Evolutionary conservation across 2,113 vertebrate species (phyloP).

Genomic region (Menura novaehollandiae): DNA sequence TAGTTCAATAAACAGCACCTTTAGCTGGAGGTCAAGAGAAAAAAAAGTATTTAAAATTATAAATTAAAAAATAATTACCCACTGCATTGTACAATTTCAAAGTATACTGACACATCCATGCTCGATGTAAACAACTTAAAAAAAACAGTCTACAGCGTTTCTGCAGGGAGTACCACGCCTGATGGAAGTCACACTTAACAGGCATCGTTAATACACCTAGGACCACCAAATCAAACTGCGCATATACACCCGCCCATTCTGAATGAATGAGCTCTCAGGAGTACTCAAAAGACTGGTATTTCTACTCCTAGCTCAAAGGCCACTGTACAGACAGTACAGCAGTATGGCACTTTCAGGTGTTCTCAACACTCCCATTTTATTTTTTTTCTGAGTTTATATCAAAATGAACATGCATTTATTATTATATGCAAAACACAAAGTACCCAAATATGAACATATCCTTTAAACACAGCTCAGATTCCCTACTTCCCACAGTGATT

Average conservation of each 20-base stretch:
- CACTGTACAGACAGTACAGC: neutral
- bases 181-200: neutral
- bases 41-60: neutral
- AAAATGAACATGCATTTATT: neutral
- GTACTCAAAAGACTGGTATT: neutral
- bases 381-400: neutral
- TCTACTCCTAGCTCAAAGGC: neutral
- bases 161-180: neutral
- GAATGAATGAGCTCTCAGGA: neutral
- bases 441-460: neutral
- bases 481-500: neutral
- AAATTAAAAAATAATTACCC: neutral
- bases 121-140: neutral
- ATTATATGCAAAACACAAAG: neutral
- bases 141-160: neutral
- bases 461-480: neutral
- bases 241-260: neutral
- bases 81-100: neutral
- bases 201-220: neutral
- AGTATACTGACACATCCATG: neutral
- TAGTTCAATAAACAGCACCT: neutral
- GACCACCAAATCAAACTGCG: neutral
- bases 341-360: neutral
- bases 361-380: neutral
- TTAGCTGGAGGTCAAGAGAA: neutral